These are phyloP conservation scores for Heliconius ismenius DNA, from an alignment of 2,888 invertebrate genomes.

Conservation along the genomic window DNA sequence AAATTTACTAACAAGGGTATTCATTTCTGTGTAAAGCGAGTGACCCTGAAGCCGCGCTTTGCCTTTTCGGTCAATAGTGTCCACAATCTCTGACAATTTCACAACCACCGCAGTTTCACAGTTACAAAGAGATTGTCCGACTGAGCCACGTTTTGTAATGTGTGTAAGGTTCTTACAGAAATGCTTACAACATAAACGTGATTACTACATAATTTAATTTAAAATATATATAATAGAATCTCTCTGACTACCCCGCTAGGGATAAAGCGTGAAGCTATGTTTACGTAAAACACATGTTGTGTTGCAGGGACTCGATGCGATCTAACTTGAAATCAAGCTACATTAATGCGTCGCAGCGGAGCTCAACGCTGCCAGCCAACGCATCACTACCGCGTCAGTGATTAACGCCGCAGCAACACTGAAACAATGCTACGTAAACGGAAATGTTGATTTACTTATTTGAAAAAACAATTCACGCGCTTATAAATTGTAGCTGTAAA, in stretches of 20 bases:
- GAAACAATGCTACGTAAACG: background rate
- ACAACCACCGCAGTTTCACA: too few species aligned
- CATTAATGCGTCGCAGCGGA: slow-evolving; percentile 88
- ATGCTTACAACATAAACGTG: background rate
- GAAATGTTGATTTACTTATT: background rate
- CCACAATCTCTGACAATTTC: too few species aligned
- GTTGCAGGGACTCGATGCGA: slow-evolving; percentile 84
- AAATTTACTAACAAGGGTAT: too few species aligned
- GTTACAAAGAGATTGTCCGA: too few species aligned
- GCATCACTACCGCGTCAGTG: slow-evolving; percentile 86
- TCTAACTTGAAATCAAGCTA: slow-evolving; percentile 89
- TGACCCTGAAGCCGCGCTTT: too few species aligned
- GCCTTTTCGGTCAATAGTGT: too few species aligned
- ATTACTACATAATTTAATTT: background rate
- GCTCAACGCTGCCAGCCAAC: slow-evolving; percentile 93
- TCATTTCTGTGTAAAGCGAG: too few species aligned
- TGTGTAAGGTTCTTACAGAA: background rate
- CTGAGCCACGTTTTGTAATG: too few species aligned
- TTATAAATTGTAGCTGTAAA: background rate
- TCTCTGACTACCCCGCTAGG: background rate
- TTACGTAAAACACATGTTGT: slow-evolving; percentile 1
- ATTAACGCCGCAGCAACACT: slow-evolving; percentile 41
- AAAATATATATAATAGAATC: too few species aligned
- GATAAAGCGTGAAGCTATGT: too few species aligned
- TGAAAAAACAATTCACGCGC: background rate